A percentile compares a stretch with the other conserved stretches of the same genome.
Conservation (phyloP, 2,113 vertebrate genomes). For the Podiceps cristatus region DNA sequence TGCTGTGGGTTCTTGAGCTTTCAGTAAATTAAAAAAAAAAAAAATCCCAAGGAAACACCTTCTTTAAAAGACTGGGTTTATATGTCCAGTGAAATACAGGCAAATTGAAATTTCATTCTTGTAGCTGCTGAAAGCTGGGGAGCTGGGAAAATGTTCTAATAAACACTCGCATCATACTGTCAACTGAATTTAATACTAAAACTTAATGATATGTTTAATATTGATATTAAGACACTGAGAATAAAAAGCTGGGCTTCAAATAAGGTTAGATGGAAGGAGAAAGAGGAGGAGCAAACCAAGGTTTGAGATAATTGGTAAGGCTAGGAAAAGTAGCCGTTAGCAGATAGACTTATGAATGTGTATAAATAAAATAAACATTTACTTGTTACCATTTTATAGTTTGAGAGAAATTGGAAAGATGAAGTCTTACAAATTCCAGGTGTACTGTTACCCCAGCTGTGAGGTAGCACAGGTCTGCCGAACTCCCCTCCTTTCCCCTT, state of each 20-base stretch:
- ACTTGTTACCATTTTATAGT: background rate
- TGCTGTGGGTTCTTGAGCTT: background rate
- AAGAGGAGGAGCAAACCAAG: background rate
- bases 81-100: background rate
- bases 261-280: background rate
- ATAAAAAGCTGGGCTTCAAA: background rate
- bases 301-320: background rate
- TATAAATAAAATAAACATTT: background rate
- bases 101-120: background rate
- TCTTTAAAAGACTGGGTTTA: background rate
- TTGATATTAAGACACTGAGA: background rate
- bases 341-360: background rate
- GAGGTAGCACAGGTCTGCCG: background rate
- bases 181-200: background rate
- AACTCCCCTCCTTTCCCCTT: background rate
- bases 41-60: background rate
- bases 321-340: background rate
- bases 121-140: background rate
- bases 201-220: background rate
- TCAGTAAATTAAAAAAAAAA: background rate
- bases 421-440: background rate
- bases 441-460: background rate
- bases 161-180: background rate
- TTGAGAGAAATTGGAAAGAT: background rate
- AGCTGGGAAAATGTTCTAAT: background rate